phyloP scores from a whole-genome alignment of 2,888 invertebrate genomes.

The Dinocampus coccinellae region DNA sequence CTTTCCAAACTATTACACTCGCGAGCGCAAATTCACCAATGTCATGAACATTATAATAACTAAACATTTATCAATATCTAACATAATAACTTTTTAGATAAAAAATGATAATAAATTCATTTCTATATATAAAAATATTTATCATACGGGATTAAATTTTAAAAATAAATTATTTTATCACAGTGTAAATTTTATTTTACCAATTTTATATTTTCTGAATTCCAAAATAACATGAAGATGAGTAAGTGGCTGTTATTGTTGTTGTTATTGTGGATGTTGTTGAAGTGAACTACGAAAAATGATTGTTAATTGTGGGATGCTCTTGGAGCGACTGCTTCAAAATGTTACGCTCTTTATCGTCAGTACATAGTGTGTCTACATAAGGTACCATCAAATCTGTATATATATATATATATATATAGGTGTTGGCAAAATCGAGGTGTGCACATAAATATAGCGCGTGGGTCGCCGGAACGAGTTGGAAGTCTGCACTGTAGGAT shows the following conservation, averaged over 20 bases:
- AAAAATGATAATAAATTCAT: too few species aligned
- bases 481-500: conserved; percentile 21
- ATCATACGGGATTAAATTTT: too few species aligned
- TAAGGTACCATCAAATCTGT: neutral
- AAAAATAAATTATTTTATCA: too few species aligned
- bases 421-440: neutral
- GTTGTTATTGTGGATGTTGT: neutral
- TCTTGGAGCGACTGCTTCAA: conserved; percentile 2
- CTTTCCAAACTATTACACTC: conserved; percentile 14
- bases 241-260: too few species aligned
- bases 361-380: neutral
- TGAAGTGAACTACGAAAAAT: neutral
- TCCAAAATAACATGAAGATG: too few species aligned
- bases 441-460: conserved; percentile 8
- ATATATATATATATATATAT: neutral
- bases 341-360: conserved; percentile 9
- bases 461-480: conserved; percentile 29
- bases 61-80: neutral
- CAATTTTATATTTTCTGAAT: too few species aligned
- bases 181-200: too few species aligned
- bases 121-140: too few species aligned
- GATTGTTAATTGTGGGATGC: neutral
- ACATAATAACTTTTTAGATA: too few species aligned
- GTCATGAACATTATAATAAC: neutral
- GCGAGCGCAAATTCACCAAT: neutral